Conservation (phyloP, 2,888 invertebrate genomes). For the Lasiommata megera region DNA sequence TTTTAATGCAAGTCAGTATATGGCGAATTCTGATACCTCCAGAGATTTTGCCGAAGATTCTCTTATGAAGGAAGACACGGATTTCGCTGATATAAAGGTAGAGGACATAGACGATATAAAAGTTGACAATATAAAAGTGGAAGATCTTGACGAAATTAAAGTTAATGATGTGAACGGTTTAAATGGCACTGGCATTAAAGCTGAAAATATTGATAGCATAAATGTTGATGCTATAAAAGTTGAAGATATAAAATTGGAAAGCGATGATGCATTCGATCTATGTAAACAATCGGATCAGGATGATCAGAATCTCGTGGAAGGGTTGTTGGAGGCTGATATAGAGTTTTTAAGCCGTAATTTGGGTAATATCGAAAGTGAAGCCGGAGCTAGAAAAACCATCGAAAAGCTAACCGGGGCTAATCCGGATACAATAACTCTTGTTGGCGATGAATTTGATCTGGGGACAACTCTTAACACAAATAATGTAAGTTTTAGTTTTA, state of each 20-base stretch:
- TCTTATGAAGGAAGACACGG: slow-evolving; percentile 64
- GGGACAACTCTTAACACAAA: slow-evolving; percentile 69
- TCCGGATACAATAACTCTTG: slow-evolving; percentile 70
- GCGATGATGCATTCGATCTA: slow-evolving; percentile 61
- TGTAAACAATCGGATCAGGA: slow-evolving; percentile 63
- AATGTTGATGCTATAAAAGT: slow-evolving; percentile 66
- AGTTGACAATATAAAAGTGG: slow-evolving; percentile 68
- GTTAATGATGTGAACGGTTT: slow-evolving; percentile 69
- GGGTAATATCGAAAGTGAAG: slow-evolving; percentile 75
- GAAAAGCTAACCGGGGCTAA: slow-evolving; percentile 75
- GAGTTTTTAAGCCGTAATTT: slow-evolving; percentile 75
- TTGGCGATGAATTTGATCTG: slow-evolving; percentile 74
- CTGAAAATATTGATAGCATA: slow-evolving; percentile 66
- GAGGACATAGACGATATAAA: slow-evolving; percentile 75
- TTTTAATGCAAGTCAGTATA: slow-evolving; percentile 67
- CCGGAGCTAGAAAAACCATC: slow-evolving; percentile 76
- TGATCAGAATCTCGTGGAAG: slow-evolving; percentile 69
- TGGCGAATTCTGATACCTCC: slow-evolving; percentile 57
- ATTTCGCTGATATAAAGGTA: slow-evolving; percentile 72
- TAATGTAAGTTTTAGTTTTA: slow-evolving; percentile 64
- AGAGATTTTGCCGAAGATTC: slow-evolving; percentile 65
- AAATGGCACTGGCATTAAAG: slow-evolving; percentile 62
- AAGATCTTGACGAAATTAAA: slow-evolving; percentile 67
- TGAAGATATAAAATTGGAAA: slow-evolving; percentile 71
- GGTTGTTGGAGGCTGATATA: slow-evolving; percentile 72